Conservation (phyloP, 35 echinoderm and acorn worm species). For the Stichopus chloronotus region DNA sequence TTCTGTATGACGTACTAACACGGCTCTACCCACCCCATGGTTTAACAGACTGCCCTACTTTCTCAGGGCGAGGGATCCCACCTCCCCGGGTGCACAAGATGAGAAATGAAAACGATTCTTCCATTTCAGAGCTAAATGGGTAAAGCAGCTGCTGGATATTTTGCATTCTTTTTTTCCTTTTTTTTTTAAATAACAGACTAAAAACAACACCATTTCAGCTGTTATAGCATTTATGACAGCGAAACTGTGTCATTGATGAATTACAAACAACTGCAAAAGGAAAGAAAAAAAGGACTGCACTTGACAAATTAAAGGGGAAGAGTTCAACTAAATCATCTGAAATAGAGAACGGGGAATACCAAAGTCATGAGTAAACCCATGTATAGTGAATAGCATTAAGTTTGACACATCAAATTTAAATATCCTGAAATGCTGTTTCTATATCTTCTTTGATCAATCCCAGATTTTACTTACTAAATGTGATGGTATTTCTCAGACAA, state of each 20-base stretch:
- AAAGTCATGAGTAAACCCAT: too few species aligned
- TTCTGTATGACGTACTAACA: conserved; percentile 26
- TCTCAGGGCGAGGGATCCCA: neutral
- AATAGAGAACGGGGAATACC: too few species aligned
- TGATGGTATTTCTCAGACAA: too few species aligned
- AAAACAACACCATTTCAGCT: conserved; percentile 18
- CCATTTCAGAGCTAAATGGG: neutral
- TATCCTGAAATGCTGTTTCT: too few species aligned
- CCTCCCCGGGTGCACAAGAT: neutral
- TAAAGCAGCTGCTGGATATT: neutral
- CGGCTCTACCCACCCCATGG: neutral
- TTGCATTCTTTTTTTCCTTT: neutral
- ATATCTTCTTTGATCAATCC: too few species aligned
- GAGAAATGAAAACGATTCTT: neutral
- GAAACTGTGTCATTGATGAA: conserved; percentile 21
- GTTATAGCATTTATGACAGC: neutral
- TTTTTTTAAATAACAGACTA: neutral
- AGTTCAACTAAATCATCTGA: too few species aligned
- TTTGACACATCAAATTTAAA: too few species aligned
- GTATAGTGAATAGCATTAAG: too few species aligned
- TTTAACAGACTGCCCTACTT: conserved; percentile 24
- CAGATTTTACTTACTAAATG: too few species aligned
- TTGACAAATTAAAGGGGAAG: too few species aligned
- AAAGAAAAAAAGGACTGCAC: too few species aligned
- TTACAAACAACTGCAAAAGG: too few species aligned